Base-by-base conservation (phyloP, 64 coral and sea anemone species). In the Astreopora myriophthalma region DNA sequence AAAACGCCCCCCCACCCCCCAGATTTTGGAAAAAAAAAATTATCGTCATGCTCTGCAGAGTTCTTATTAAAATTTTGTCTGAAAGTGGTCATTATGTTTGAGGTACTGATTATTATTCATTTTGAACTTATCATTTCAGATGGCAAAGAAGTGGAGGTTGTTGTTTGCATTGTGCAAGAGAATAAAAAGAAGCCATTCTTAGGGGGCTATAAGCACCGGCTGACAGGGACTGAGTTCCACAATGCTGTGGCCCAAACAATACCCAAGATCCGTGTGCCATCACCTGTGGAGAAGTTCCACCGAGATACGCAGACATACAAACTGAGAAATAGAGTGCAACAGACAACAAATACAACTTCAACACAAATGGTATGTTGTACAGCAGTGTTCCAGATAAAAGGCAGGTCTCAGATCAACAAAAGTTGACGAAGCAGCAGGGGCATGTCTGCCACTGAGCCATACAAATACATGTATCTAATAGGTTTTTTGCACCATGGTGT, bases 331-430 rank as follows among this genome's bases (percentile, higher is more conserved):
- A 90, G 82, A 79, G 22, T 77, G 5, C 97, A 99, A 61, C 97
- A 99, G 30, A 99, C 97, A 19, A 94, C 87, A 66, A 99, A 99
- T 68, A 96, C 90, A 29, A 99, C 97, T 2, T 99, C 97, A 6
- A 99, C 97, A 69, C 97, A 99, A 86, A 99, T 99, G 97, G 97
- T 99, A 81, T 87, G 22, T 1, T 13, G 30, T 12, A 12, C 19
- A 72, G 3, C n/a, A n/a, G n/a, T n/a, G n/a, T n/a, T n/a, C n/a
- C n/a, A n/a, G n/a, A n/a, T n/a, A n/a, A n/a, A n/a, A n/a, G n/a
- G n/a, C n/a, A n/a, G n/a, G n/a, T n/a, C n/a, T n/a, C n/a, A n/a
- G n/a, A n/a, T n/a, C n/a, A n/a, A n/a, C n/a, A n/a, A n/a, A n/a
- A n/a, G n/a, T n/a, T n/a, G n/a, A n/a, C n/a, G n/a, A n/a, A n/a